phyloP scores from a whole-genome alignment of 2,888 invertebrate genomes.

The Eristalinus aeneus region DNA sequence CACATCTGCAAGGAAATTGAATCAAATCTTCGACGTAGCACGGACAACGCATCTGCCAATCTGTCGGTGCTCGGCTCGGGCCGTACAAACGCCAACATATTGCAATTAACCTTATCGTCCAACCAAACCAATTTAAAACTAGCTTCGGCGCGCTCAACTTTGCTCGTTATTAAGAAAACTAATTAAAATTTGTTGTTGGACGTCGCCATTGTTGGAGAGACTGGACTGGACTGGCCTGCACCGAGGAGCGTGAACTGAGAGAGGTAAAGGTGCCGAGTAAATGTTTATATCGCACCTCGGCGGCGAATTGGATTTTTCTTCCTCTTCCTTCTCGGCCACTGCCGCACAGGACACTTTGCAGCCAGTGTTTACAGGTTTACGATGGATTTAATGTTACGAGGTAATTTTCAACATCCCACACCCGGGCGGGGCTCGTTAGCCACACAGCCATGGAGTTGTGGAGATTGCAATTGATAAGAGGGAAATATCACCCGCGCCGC shows the following conservation, averaged over 20 bases:
- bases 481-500: background rate
- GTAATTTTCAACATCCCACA: background rate
- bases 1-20: background rate
- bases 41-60: background rate
- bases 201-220: conserved; percentile 15
- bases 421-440: background rate
- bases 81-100: conserved; percentile 27
- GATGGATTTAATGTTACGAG: background rate
- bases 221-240: background rate
- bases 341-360: background rate
- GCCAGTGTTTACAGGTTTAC: background rate
- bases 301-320: background rate
- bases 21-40: background rate
- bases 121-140: conserved; percentile 33
- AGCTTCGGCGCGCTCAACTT: conserved; percentile 41
- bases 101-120: conserved; percentile 54
- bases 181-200: conserved; percentile 56
- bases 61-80: background rate
- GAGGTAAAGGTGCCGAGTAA: background rate
- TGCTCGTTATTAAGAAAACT: conserved; percentile 47
- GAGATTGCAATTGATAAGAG: background rate
- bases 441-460: background rate
- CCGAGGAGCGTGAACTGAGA: background rate
- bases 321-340: background rate
- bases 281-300: background rate